Evolutionary conservation across 2,113 vertebrate species (phyloP).

Genomic region (Melanotaenia duboulayi): DNA sequence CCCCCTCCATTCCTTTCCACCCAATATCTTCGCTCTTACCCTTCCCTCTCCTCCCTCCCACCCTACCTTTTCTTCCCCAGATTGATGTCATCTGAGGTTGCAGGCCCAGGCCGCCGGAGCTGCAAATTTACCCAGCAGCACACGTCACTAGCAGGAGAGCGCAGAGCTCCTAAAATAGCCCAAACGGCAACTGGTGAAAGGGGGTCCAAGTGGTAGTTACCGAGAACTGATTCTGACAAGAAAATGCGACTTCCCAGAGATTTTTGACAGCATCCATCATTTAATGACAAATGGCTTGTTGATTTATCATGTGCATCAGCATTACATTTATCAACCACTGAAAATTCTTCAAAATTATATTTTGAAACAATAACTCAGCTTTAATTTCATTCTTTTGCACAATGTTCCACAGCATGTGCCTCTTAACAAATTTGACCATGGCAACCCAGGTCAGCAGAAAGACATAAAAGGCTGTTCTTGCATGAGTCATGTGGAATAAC

Average conservation of each 20-base stretch:
- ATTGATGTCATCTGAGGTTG: constrained; percentile 73
- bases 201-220: constrained; percentile 66
- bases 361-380: not conserved
- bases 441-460: not conserved
- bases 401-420: not conserved
- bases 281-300: constrained; percentile 12
- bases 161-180: constrained; percentile 77
- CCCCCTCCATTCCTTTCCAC: constrained; percentile 3
- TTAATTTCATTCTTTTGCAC: not conserved
- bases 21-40: constrained; percentile 14
- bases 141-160: constrained; percentile 75
- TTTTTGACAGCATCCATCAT: constrained; percentile 35
- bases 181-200: constrained; percentile 68
- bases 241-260: constrained; percentile 52
- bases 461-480: constrained; percentile 21
- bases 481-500: constrained; percentile 17
- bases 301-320: constrained; percentile 18
- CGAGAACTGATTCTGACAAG: constrained; percentile 56
- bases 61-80: constrained; percentile 10
- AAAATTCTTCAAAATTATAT: not conserved
- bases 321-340: not conserved
- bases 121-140: constrained; percentile 82
- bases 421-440: constrained; percentile 7
- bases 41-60: constrained; percentile 24
- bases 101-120: constrained; percentile 61